Base-by-base conservation (phyloP, 2,888 invertebrate species). In the Helleia helle region DNA sequence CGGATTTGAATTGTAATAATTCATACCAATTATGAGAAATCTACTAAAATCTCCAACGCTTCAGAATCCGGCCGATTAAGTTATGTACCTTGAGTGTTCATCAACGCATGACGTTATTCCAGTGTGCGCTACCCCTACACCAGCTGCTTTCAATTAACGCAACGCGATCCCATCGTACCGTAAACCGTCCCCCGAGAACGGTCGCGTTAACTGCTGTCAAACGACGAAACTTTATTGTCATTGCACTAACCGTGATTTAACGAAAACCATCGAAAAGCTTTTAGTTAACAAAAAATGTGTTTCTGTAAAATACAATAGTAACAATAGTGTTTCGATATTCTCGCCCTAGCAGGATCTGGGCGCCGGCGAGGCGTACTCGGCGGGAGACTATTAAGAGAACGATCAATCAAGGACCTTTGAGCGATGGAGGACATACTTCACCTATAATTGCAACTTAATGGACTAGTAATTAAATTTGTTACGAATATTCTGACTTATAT, bases 301-400 rank as follows among this genome's bases (percentile, higher is more conserved):
- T 9, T 12, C 11, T 34, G 11, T 11, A 8, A 9, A 22, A 34
- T 18, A 34, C 22, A 8, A 18, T 18, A 18, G 22, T 6, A 18
- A 18, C 5, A 18, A 5, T 18, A 4, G 4, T 18, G 8, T 2
- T 22, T 22, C 5, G 5, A 22, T 31, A n/a, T 26, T 2, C 9
- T 9, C 17, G 22, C 22, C 22, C 22, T 8, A 7, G 5, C 22
- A 22, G 22, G 8, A 22, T 17, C 3, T 18, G 15, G 34, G 12
- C 34, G 34, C 34, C 18, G 18, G 11, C 8, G 22, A 5, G 22
- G 1, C 34, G 12, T 9, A 12, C 28, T 7, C 34, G 18, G 11
- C 22, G 34, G 13, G 22, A 18, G 34, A 18, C 34, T 34, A 34
- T 34, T 34, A 34, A 18, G 18, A 34, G 22, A 34, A 34, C 34